A percentile compares a stretch with the other conserved stretches of the same genome.
phyloP scores from a whole-genome alignment of 2,888 invertebrate genomes.

The Piscicola geometra region DNA sequence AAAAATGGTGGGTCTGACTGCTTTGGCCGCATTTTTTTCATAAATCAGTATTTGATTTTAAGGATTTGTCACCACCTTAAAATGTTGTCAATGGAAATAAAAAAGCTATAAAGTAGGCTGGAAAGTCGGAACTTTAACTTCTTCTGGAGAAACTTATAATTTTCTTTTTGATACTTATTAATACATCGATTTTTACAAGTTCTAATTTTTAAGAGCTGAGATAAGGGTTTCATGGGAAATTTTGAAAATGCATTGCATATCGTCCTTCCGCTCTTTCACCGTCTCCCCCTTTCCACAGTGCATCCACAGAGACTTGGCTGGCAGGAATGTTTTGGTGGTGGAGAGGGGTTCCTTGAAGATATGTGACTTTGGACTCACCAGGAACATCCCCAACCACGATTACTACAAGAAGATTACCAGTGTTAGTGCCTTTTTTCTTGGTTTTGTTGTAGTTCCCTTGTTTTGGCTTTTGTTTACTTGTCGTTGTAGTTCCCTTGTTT shows the following conservation, averaged over 20 bases:
- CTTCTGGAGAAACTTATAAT: too few species aligned
- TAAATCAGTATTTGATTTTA: too few species aligned
- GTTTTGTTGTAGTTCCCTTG: not conserved
- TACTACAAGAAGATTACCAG: conserved; percentile 94
- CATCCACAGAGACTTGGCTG: conserved; percentile 93
- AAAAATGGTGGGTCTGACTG: conserved; percentile 65
- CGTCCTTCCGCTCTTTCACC: too few species aligned
- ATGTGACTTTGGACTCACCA: conserved; percentile 92
- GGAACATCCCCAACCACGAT: conserved; percentile 83
- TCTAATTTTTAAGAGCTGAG: too few species aligned
- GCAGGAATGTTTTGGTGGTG: conserved; percentile 89
- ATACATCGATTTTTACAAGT: too few species aligned
- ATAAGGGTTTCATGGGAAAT: too few species aligned
- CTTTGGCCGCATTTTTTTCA: too few species aligned
- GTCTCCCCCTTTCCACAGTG: too few species aligned
- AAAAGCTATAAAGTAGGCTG: not conserved
- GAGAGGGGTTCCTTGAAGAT: conserved; percentile 91
- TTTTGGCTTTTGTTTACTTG: not conserved
- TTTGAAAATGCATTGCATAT: too few species aligned
- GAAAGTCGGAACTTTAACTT: too few species aligned
- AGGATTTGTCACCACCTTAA: not conserved
- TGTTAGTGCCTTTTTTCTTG: conserved; percentile 51
- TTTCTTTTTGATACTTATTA: too few species aligned
- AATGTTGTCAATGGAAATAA: not conserved
- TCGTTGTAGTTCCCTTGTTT: not conserved